Evolutionary conservation across 2,113 vertebrate genomes (phyloP).

Genomic region (Macroglossus sobrinus): DNA sequence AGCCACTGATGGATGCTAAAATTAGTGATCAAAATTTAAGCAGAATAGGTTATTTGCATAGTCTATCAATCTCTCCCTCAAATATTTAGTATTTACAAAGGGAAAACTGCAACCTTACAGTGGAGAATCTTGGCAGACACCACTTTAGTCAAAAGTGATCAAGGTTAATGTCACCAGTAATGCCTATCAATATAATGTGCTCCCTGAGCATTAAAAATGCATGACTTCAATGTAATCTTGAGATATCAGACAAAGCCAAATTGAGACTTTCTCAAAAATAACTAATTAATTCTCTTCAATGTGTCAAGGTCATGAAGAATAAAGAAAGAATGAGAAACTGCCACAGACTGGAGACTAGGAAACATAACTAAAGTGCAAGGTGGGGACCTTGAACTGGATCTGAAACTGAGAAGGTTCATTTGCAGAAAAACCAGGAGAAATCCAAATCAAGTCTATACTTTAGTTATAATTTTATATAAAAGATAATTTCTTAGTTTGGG

Average conservation of each 20-base stretch:
- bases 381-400: neutral
- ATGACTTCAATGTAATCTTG: neutral
- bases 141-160: neutral
- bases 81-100: neutral
- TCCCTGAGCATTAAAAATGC: neutral
- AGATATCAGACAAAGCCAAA: constrained; percentile 1
- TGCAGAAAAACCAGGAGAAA: constrained; percentile 1
- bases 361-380: neutral
- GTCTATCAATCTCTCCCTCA: neutral
- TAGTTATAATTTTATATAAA: neutral
- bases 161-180: neutral
- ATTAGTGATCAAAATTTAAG: neutral
- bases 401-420: neutral
- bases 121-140: neutral
- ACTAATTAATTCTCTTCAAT: neutral
- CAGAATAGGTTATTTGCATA: neutral
- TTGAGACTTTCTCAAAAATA: neutral
- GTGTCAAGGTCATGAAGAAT: neutral
- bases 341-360: neutral
- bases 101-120: neutral
- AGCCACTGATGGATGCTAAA: neutral
- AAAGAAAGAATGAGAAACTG: neutral
- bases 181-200: neutral
- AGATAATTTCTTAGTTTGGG: neutral
- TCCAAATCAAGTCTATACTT: neutral